A percentile compares a stretch with the other conserved stretches of the same genome.
phyloP scores from a whole-genome alignment of 2,797 vertebrate genomes.

The Neostethus bicornis region DNA sequence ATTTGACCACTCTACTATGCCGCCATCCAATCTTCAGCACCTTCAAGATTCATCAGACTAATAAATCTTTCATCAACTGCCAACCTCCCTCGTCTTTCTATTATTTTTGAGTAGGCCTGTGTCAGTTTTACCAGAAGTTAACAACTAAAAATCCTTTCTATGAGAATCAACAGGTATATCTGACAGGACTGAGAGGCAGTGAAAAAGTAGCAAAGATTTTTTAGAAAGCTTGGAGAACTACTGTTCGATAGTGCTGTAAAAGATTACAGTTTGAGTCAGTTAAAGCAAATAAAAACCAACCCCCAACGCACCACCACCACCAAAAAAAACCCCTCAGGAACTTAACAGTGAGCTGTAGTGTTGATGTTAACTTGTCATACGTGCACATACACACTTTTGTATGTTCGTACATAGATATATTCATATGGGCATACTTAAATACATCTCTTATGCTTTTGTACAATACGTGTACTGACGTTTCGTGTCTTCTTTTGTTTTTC shows the following conservation, averaged over 20 bases:
- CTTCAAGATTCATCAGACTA: no score
- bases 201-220: not conserved
- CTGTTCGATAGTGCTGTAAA: not conserved
- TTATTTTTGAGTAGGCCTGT: not conserved
- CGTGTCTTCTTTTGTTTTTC: no score
- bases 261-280: not conserved
- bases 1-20: no score
- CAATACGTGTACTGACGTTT: no score
- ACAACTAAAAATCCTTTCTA: not conserved
- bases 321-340: not conserved
- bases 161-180: not conserved
- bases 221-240: not conserved
- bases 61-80: no score
- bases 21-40: no score
- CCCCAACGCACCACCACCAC: no score
- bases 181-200: not conserved
- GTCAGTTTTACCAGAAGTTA: not conserved
- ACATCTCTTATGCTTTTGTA: no score
- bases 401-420: no score
- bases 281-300: no score
- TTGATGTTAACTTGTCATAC: not conserved
- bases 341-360: not conserved
- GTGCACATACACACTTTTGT: no score
- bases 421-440: no score
- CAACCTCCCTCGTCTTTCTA: not conserved